Percentiles rank a stretch among this genome's conserved stretches.
These are phyloP conservation scores for Clitarchus hookeri DNA, from an alignment of 2,888 invertebrate genomes.

Conservation along the genomic window DNA sequence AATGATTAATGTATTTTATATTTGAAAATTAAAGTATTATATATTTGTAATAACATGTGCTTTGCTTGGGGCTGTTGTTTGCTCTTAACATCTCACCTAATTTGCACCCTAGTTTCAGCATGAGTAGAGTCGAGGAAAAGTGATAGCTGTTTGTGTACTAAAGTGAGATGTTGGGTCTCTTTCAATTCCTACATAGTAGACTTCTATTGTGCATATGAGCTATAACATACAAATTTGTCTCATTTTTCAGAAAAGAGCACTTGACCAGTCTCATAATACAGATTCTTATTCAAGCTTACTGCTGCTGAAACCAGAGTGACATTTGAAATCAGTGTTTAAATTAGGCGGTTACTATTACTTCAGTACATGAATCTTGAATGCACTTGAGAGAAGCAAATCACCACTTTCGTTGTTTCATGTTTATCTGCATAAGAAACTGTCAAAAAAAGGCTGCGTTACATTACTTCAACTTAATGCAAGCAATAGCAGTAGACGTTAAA, in stretches of 20 bases:
- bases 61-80: conserved; percentile 8
- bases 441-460: no score
- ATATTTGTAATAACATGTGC: not conserved
- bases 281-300: not conserved
- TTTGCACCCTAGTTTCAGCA: conserved; percentile 6
- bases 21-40: conserved; percentile 10
- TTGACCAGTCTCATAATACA: no score
- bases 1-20: not conserved
- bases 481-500: no score
- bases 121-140: not conserved
- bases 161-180: not conserved
- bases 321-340: not conserved
- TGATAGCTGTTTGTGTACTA: no score
- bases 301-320: not conserved
- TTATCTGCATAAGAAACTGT: no score
- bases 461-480: no score
- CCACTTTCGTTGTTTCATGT: no score
- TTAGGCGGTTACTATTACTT: no score
- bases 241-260: not conserved
- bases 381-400: not conserved
- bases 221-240: no score
- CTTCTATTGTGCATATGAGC: not conserved
- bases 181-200: not conserved
- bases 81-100: not conserved
- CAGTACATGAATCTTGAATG: not conserved